Conservation (phyloP, 2,888 invertebrate species). For the Flabesymbios commensalis region DNA sequence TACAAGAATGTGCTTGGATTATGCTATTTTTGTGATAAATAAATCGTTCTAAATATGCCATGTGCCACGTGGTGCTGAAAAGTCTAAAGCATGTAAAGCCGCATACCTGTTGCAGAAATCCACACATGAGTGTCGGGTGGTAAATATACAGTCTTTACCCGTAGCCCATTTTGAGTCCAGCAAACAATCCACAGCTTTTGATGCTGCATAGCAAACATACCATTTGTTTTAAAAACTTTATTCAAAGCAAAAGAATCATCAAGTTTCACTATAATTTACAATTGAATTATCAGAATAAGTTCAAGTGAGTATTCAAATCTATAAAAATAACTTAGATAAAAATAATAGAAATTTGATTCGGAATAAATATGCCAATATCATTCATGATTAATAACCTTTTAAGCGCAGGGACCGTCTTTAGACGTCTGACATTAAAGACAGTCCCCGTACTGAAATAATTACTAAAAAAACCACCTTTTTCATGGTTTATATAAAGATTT, state of each 20-base stretch:
- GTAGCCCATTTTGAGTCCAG: conserved; percentile 86
- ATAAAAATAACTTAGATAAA: not conserved
- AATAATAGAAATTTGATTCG: not conserved
- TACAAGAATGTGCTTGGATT: too few species aligned
- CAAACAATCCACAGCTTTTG: conserved; percentile 87
- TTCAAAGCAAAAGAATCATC: not conserved
- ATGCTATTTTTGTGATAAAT: too few species aligned
- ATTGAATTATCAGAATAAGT: not conserved
- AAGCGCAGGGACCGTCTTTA: too few species aligned
- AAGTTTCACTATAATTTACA: not conserved
- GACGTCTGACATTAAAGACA: too few species aligned
- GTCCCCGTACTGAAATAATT: too few species aligned
- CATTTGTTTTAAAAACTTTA: not conserved
- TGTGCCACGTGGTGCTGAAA: too few species aligned
- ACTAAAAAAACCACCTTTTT: too few species aligned
- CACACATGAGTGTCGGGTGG: conserved; percentile 78
- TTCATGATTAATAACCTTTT: too few species aligned
- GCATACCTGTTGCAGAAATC: conserved; percentile 73
- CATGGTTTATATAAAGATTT: too few species aligned
- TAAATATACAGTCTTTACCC: conserved; percentile 73
- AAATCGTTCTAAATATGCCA: too few species aligned
- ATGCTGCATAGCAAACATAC: conserved; percentile 51
- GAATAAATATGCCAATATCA: too few species aligned
- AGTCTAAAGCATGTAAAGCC: conserved; percentile 7
- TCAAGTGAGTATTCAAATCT: not conserved